Conservation (phyloP, 1,140 invertebrate genomes). For the Cherax destructor region DNA sequence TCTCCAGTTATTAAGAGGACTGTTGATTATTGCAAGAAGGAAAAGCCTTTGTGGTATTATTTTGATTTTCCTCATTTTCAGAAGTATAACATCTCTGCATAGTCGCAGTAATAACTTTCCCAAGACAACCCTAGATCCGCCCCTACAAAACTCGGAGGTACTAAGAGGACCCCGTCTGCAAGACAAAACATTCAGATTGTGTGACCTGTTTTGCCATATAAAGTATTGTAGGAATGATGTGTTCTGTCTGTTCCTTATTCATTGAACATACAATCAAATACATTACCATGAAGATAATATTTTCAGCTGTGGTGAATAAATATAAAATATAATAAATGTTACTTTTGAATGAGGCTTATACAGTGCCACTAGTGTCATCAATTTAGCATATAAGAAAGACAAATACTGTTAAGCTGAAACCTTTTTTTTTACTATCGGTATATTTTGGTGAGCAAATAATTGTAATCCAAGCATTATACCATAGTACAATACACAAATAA, state of each 20-base stretch:
- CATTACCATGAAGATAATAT: constrained; percentile 7
- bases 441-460: not conserved
- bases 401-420: constrained; percentile 7
- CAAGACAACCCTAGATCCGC: not conserved
- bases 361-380: not conserved
- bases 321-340: not conserved
- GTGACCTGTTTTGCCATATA: not conserved
- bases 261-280: not conserved
- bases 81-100: not conserved
- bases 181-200: constrained; percentile 15
- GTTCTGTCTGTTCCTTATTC: not conserved
- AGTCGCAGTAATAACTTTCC: not conserved
- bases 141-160: not conserved
- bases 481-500: not conserved
- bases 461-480: not conserved
- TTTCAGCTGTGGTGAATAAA: not conserved
- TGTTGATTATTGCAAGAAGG: not conserved
- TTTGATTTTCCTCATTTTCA: constrained; percentile 16
- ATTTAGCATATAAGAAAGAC: not conserved
- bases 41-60: not conserved
- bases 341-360: not conserved
- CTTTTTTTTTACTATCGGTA: not conserved
- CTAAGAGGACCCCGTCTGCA: not conserved
- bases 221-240: not conserved
- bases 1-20: not conserved